A percentile compares a stretch with the other conserved stretches of the same genome.
Conservation (phyloP, 2,113 vertebrate species). For the Carlito syrichta region DNA sequence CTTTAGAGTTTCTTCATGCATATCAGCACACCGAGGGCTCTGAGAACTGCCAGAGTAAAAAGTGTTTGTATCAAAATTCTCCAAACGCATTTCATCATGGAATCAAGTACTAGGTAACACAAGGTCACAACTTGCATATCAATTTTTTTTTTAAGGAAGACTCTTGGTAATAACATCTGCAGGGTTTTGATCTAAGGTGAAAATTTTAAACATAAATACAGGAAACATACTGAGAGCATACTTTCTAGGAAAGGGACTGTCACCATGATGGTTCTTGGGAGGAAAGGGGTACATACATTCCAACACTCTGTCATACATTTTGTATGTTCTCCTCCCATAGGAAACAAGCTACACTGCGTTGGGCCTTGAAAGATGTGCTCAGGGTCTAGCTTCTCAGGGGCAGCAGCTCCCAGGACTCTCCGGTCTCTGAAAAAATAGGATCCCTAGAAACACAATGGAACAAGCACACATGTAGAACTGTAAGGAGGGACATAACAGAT, state of each 20-base stretch:
- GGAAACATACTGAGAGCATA: neutral
- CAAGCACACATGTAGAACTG: fast-evolving
- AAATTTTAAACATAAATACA: neutral
- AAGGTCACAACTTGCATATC: neutral
- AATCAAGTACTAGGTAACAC: neutral
- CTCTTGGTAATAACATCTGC: neutral
- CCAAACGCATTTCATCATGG: neutral
- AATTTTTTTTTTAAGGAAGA: neutral
- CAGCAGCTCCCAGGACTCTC: neutral
- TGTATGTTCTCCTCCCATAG: neutral
- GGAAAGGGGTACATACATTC: neutral
- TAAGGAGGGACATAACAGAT: neutral
- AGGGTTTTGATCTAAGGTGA: neutral
- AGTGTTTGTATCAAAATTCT: neutral
- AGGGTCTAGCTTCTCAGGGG: neutral
- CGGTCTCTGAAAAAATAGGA: neutral
- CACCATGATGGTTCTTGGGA: neutral
- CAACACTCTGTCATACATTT: neutral
- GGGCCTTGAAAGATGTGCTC: neutral
- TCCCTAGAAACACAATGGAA: neutral
- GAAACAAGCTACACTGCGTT: neutral
- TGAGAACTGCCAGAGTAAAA: neutral
- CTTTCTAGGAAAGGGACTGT: neutral
- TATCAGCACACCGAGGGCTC: neutral
- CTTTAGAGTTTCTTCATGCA: neutral